Evolutionary conservation across 2,888 invertebrate species (phyloP).

Genomic region (Anodontia alba): DNA sequence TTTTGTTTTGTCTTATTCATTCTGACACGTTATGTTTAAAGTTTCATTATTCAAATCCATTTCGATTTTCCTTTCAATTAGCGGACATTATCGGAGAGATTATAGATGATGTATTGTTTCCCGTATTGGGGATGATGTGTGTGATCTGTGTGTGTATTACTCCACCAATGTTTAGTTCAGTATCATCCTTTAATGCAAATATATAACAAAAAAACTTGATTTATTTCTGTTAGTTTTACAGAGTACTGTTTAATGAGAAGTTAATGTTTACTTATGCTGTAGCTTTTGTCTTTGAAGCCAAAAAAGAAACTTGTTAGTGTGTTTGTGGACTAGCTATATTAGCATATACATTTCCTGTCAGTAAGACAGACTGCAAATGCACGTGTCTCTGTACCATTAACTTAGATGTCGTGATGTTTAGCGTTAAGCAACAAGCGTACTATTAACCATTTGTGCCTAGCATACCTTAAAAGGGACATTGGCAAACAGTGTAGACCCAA

Average conservation of each 20-base stretch:
- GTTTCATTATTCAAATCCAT: slow-evolving; percentile 17
- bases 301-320: no score
- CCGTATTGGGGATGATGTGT: not conserved
- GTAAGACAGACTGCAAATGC: no score
- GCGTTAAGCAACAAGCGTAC: no score
- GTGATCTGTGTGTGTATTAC: not conserved
- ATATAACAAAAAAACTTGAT: not conserved
- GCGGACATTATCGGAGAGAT: slow-evolving; percentile 10
- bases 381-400: no score
- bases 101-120: slow-evolving; percentile 15
- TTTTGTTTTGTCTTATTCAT: slow-evolving; percentile 8
- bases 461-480: no score
- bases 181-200: not conserved
- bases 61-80: slow-evolving; percentile 19
- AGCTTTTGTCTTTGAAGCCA: not conserved
- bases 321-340: no score
- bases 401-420: no score
- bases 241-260: not conserved
- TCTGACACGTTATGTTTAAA: slow-evolving; percentile 18
- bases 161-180: not conserved
- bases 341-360: no score
- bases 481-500: no score
- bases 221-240: slow-evolving; percentile 6
- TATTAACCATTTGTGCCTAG: no score
- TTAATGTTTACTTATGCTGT: not conserved